Conservation (phyloP, 2,113 vertebrate genomes). For the Lonchura striata region DNA sequence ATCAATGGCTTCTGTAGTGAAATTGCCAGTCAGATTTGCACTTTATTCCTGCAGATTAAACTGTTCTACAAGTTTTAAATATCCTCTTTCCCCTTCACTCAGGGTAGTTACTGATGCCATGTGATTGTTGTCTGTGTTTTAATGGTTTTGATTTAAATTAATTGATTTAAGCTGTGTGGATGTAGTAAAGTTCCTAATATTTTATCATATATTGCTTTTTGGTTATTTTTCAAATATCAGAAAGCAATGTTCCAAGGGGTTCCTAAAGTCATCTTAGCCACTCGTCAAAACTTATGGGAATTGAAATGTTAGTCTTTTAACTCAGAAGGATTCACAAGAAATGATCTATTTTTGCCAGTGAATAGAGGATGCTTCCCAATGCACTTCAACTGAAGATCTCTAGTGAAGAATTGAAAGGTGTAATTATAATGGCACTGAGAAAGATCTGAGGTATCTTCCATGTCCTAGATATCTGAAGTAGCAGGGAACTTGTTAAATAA, state of each 20-base stretch:
- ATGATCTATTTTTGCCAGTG: background rate
- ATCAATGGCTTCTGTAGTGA: background rate
- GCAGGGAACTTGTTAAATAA: background rate
- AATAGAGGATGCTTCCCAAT: background rate
- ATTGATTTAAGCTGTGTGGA: background rate
- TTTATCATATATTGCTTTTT: background rate
- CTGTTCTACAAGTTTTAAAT: background rate
- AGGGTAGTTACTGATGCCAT: background rate
- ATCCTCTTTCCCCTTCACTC: background rate
- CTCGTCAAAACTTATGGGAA: background rate
- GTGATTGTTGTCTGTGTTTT: background rate
- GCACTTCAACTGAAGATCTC: background rate
- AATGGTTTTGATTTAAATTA: background rate
- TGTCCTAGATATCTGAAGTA: background rate
- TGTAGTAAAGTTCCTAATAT: background rate
- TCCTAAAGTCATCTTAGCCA: background rate
- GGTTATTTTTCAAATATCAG: background rate
- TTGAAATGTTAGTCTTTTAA: background rate
- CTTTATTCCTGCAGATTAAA: background rate
- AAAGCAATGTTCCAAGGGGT: background rate
- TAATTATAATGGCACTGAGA: background rate
- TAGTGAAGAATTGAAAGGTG: background rate
- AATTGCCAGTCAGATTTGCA: background rate
- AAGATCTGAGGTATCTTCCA: background rate
- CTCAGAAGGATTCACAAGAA: background rate